Evolutionary conservation across 2,888 invertebrate genomes (phyloP).

Genomic region (Euspilapteryx auroguttella): DNA sequence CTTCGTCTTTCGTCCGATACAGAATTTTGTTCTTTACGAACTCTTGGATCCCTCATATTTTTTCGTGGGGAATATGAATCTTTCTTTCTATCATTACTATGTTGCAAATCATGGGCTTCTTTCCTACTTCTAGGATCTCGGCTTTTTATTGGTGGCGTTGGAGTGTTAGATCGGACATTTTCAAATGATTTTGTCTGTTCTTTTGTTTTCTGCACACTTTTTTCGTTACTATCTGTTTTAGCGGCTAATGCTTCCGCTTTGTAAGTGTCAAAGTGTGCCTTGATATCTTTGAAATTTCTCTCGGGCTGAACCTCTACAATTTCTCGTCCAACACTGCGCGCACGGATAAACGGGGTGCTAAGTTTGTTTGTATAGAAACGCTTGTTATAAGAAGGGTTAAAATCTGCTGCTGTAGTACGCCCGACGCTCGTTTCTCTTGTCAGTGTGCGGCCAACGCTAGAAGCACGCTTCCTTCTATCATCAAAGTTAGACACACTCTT

Average conservation of each 20-base stretch:
- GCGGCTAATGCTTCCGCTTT: slow-evolving; percentile 8
- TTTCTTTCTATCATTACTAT: slow-evolving; percentile 7
- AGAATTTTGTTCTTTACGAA: slow-evolving; percentile 14
- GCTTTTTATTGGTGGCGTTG: slow-evolving; percentile 3
- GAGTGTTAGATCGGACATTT: no score
- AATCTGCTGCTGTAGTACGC: neutral
- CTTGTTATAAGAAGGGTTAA: neutral
- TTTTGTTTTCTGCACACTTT: slow-evolving; percentile 3
- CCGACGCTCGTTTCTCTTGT: slow-evolving; percentile 8
- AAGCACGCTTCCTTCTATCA: slow-evolving; percentile 26
- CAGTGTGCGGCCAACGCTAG: slow-evolving; percentile 35
- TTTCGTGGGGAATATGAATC: slow-evolving; percentile 21
- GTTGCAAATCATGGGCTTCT: slow-evolving; percentile 8
- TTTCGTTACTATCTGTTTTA: neutral
- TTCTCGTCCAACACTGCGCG: slow-evolving; percentile 31
- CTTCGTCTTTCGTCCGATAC: no score
- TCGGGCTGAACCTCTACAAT: slow-evolving; percentile 10
- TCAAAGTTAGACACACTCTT: slow-evolving; percentile 15
- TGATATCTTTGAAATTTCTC: slow-evolving; percentile 30
- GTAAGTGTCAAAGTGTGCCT: slow-evolving; percentile 33
- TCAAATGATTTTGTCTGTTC: no score
- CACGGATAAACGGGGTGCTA: slow-evolving; percentile 15
- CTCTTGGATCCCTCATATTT: slow-evolving; percentile 33
- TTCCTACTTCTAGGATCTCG: slow-evolving; percentile 10
- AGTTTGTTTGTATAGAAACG: slow-evolving; percentile 11